Evolutionary conservation across 2,113 vertebrate genomes (phyloP).

Genomic region (Callipepla californica): DNA sequence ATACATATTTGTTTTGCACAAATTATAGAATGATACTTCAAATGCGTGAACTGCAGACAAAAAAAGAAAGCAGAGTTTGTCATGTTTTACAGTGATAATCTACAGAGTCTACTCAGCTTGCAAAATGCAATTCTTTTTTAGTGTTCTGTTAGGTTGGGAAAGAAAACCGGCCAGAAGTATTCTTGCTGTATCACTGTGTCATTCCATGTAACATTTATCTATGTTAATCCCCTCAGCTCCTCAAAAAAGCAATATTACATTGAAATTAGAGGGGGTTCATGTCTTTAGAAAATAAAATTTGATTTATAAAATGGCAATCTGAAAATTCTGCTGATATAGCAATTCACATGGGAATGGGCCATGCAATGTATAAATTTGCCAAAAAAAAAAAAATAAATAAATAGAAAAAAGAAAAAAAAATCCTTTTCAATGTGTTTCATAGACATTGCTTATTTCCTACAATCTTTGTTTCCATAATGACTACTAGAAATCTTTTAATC

Average conservation of each 20-base stretch:
- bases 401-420: no score
- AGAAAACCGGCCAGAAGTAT: background rate
- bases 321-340: background rate
- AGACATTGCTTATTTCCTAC: background rate
- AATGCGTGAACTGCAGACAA: background rate
- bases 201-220: background rate
- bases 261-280: background rate
- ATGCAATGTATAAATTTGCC: background rate
- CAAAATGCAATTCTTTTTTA: background rate
- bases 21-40: background rate
- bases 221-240: background rate
- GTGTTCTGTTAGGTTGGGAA: background rate
- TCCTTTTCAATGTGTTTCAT: background rate
- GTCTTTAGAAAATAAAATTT: background rate
- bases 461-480: background rate
- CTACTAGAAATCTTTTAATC: background rate
- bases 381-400: background rate
- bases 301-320: background rate
- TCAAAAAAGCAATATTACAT: background rate
- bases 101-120: background rate
- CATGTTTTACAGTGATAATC: background rate
- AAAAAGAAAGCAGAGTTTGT: background rate
- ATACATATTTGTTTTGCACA: background rate
- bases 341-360: background rate
- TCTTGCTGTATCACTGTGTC: rapidly evolving